These are phyloP conservation scores for Uropetala carovei DNA, from an alignment of 2,888 invertebrate species.

Conservation along the genomic window DNA sequence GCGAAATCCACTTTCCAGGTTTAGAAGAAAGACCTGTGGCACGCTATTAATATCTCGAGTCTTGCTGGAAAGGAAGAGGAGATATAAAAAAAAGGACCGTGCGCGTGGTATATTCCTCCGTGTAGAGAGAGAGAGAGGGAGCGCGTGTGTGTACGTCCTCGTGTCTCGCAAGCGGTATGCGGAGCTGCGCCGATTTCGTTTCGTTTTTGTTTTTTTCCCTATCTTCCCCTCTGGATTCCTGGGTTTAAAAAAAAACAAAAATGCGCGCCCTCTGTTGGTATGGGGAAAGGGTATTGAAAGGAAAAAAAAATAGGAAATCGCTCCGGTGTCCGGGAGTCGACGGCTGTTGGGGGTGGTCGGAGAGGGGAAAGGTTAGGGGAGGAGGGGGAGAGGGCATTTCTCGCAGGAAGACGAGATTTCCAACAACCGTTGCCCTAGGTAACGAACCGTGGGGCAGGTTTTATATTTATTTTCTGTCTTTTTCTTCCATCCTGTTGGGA, in stretches of 20 bases:
- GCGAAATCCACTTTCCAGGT: not conserved
- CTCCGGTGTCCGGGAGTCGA: too few relatives aligned
- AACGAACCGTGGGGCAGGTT: too few relatives aligned
- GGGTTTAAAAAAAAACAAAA: not conserved
- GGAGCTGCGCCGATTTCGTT: not conserved
- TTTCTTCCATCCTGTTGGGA: too few relatives aligned
- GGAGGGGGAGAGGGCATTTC: too few relatives aligned
- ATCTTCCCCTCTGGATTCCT: not conserved
- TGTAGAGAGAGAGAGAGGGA: not conserved
- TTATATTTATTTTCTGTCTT: too few relatives aligned
- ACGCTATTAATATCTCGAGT: not conserved
- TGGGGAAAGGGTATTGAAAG: too few relatives aligned
- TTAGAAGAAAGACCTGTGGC: constrained; percentile 9
- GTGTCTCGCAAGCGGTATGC: not conserved
- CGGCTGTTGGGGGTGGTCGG: too few relatives aligned
- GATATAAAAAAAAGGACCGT: not conserved
- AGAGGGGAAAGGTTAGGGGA: too few relatives aligned
- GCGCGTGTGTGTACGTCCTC: not conserved
- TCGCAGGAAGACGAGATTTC: too few relatives aligned
- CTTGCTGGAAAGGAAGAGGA: not conserved
- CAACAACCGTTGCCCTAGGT: too few relatives aligned
- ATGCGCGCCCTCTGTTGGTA: not conserved
- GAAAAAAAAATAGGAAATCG: too few relatives aligned
- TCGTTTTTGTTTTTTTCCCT: not conserved
- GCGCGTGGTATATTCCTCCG: not conserved